phyloP scores from a whole-genome alignment of 1,140 invertebrate genomes.

The Amyelois transitella region DNA sequence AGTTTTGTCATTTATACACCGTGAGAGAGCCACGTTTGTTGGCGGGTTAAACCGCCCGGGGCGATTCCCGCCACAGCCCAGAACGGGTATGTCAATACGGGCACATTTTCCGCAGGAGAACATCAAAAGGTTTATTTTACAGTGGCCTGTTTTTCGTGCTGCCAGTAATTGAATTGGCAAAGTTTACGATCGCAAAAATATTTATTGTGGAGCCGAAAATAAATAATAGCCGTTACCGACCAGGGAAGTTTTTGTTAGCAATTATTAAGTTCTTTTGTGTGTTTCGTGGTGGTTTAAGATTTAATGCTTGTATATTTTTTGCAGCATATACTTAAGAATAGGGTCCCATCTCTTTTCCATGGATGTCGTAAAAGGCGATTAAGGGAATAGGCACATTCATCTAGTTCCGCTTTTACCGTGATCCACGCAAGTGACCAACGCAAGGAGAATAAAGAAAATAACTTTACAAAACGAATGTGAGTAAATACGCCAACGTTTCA shows the following conservation, averaged over 20 bases:
- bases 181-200: constrained; percentile 16
- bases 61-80: constrained; percentile 1
- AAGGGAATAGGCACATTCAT: no score
- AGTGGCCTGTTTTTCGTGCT: constrained; percentile 32
- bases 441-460: no score
- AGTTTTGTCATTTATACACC: not conserved
- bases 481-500: no score
- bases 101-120: constrained; percentile 21
- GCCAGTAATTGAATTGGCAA: constrained; percentile 36
- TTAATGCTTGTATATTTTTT: no score
- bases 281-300: no score
- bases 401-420: no score
- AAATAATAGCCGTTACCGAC: not conserved
- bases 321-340: no score
- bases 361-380: no score
- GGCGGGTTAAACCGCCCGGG: constrained; percentile 19
- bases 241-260: not conserved
- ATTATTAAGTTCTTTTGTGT: not conserved
- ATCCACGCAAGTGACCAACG: no score
- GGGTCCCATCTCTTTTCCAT: no score
- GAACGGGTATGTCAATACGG: constrained; percentile 28
- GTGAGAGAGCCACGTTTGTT: constrained; percentile 18
- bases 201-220: not conserved
- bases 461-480: no score
- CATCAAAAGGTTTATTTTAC: constrained; percentile 45